phyloP scores from a whole-genome alignment of 2,888 invertebrate species.

The Drosophila austrosaltans region DNA sequence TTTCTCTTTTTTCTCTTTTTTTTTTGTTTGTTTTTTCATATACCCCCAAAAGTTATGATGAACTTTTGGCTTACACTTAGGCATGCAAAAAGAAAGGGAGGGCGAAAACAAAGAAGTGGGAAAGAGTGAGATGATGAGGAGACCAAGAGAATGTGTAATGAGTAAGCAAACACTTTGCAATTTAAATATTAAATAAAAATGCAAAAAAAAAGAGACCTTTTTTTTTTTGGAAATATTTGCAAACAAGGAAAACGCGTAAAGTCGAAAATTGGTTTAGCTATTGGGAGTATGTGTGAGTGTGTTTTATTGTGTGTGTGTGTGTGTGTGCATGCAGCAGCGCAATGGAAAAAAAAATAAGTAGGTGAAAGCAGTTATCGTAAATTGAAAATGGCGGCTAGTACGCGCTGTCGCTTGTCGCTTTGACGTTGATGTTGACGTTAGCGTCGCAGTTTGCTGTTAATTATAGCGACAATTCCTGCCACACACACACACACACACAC shows the following conservation, averaged over 20 bases:
- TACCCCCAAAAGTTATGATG: constrained; percentile 42
- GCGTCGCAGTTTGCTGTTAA: constrained; percentile 58
- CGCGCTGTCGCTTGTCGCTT: constrained; percentile 69
- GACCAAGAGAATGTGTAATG: constrained; percentile 44
- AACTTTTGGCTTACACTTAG: constrained; percentile 49
- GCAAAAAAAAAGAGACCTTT: constrained; percentile 26
- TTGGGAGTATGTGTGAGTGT: constrained; percentile 4
- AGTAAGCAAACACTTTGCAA: constrained; percentile 50
- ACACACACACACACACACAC: constrained; percentile 50
- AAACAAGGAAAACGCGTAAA: constrained; percentile 7
- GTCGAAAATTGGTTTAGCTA: constrained; percentile 9
- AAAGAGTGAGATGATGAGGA: constrained; percentile 32
- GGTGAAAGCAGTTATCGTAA: constrained; percentile 80
- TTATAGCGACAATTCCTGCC: constrained; percentile 74
- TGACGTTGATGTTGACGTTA: constrained; percentile 23
- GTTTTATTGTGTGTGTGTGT: constrained; percentile 11
- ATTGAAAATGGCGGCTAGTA: constrained; percentile 78
- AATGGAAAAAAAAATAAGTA: constrained; percentile 60
- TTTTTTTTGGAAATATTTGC: constrained; percentile 22
- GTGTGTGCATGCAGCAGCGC: constrained; percentile 43
- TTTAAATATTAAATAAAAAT: constrained; percentile 46
- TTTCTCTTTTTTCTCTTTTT: neutral
- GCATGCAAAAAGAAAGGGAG: constrained; percentile 29
- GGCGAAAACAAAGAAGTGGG: constrained; percentile 8
- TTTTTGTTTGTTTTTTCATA: neutral